Percentiles rank a stretch among this genome's conserved stretches.
phyloP scores from a whole-genome alignment of 2,888 invertebrate genomes.

The Rhorus exstirpatorius region DNA sequence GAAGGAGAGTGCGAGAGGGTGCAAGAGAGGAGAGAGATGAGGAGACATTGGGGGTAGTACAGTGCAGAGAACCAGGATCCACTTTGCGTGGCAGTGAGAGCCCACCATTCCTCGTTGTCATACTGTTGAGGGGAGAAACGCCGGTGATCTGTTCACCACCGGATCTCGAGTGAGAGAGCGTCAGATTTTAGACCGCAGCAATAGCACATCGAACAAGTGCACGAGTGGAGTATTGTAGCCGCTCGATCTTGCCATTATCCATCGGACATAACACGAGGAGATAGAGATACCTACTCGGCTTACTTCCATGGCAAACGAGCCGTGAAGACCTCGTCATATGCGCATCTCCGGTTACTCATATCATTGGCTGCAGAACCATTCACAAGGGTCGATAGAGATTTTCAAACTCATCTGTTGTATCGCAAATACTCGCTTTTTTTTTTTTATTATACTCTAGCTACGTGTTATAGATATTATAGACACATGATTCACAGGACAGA shows the following conservation, averaged over 20 bases:
- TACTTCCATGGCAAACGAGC: conserved; percentile 81
- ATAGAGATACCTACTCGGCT: conserved; percentile 69
- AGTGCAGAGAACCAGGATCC: conserved; percentile 68
- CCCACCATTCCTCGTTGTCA: conserved; percentile 72
- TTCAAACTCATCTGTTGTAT: conserved; percentile 59
- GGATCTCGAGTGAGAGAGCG: conserved; percentile 73
- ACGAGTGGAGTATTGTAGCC: conserved; percentile 60
- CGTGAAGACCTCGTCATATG: conserved; percentile 83
- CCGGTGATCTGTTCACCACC: conserved; percentile 67
- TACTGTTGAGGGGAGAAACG: conserved; percentile 71
- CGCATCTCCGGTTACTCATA: conserved; percentile 76
- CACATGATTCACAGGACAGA: too few relatives aligned
- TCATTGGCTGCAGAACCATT: conserved; percentile 58
- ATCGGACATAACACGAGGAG: conserved; percentile 42
- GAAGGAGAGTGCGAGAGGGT: conserved; percentile 46
- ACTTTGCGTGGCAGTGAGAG: conserved; percentile 75
- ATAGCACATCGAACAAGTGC: conserved; percentile 80
- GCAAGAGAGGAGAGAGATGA: conserved; percentile 76
- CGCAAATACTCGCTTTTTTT: conserved; percentile 24
- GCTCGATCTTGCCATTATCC: conserved; percentile 73
- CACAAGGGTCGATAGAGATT: conserved; percentile 26
- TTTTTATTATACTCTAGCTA: conserved; percentile 28
- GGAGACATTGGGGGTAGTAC: conserved; percentile 1
- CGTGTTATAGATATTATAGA: conserved; percentile 2
- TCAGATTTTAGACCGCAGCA: conserved; percentile 82